Evolutionary conservation across 1,140 invertebrate species (phyloP).

Genomic region (Drosophila quadrilineata): DNA sequence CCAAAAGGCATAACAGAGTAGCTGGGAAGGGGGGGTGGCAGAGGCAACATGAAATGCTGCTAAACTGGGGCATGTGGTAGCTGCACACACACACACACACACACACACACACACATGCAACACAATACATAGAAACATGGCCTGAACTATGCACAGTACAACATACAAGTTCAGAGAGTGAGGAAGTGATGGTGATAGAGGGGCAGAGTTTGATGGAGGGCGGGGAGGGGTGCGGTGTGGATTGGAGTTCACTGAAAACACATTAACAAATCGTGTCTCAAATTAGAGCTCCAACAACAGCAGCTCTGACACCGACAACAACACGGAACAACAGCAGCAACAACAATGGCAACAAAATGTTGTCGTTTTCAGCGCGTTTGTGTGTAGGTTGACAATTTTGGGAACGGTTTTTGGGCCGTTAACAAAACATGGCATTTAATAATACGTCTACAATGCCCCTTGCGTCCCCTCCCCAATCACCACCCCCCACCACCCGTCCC

Average conservation of each 20-base stretch:
- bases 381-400: conserved; percentile 76
- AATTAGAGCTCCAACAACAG: conserved; percentile 56
- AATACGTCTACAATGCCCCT: conserved; percentile 73
- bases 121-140: not conserved
- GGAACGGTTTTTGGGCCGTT: conserved; percentile 74
- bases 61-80: no score
- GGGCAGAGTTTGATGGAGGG: no score
- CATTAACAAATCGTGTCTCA: conserved; percentile 68
- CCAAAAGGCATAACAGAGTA: not conserved
- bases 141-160: conserved; percentile 14
- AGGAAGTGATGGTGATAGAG: no score
- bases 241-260: conserved; percentile 54
- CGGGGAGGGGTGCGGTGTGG: not conserved
- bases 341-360: conserved; percentile 42
- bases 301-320: conserved; percentile 49
- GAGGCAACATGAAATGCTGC: no score
- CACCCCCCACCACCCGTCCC: no score
- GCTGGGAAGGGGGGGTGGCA: not conserved
- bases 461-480: no score
- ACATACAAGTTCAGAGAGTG: conserved; percentile 3
- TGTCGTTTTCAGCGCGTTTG: conserved; percentile 44
- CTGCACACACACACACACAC: no score
- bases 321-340: conserved; percentile 31
- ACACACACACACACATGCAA: no score
- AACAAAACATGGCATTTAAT: conserved; percentile 78